A percentile compares a stretch with the other conserved stretches of the same genome.
Conservation (phyloP, 2,888 invertebrate genomes). For the Pandemis heparana region DNA sequence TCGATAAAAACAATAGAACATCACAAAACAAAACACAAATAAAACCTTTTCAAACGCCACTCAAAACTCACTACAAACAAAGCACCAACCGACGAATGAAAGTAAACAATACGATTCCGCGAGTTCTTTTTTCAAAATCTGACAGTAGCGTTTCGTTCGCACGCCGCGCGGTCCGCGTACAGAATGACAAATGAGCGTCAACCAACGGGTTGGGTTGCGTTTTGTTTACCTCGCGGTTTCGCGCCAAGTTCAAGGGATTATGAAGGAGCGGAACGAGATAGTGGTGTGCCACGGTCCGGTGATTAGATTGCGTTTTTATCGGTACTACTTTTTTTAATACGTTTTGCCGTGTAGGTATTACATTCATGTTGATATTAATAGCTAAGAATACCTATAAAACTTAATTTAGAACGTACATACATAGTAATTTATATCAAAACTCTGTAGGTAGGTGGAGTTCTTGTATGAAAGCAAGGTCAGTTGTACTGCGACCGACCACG, state of each 20-base stretch:
- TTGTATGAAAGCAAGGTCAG: too few species aligned
- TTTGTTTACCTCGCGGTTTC: constrained; percentile 72
- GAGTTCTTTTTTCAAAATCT: constrained; percentile 51
- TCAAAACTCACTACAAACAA: constrained; percentile 31
- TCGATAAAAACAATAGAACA: constrained; percentile 51
- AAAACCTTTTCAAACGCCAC: constrained; percentile 38
- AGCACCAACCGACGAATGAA: constrained; percentile 48
- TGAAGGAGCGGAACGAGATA: constrained; percentile 40
- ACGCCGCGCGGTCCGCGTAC: constrained; percentile 70
- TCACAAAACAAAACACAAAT: constrained; percentile 47
- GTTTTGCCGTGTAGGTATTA: not conserved
- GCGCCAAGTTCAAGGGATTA: constrained; percentile 81
- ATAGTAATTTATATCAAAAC: too few species aligned
- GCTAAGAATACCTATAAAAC: not conserved
- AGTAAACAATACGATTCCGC: not conserved
- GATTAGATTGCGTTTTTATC: constrained; percentile 1
- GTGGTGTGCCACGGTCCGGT: constrained; percentile 14
- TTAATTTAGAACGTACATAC: too few species aligned
- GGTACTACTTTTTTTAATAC: not conserved
- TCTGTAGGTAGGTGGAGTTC: too few species aligned
- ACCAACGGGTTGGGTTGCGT: constrained; percentile 62
- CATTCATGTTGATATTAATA: not conserved
- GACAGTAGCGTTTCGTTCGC: constrained; percentile 61
- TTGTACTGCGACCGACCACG: too few species aligned
- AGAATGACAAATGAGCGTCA: constrained; percentile 83